These are phyloP conservation scores for Cerceris ruficornis DNA, from an alignment of 2,888 invertebrate genomes.

Conservation along the genomic window DNA sequence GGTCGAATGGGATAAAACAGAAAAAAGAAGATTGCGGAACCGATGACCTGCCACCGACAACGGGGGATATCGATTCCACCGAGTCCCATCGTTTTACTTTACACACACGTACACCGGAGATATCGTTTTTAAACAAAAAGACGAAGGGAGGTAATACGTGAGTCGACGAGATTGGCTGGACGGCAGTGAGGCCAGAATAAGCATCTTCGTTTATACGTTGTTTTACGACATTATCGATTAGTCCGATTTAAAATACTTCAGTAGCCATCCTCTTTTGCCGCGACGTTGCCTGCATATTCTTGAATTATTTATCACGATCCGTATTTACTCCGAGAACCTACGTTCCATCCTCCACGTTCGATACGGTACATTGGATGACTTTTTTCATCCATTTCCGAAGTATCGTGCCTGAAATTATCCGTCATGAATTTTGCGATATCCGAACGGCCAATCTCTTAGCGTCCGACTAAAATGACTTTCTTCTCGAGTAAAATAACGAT, in stretches of 20 bases:
- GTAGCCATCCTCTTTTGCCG: neutral
- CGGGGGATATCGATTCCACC: slow-evolving; percentile 34
- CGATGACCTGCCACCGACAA: slow-evolving; percentile 29
- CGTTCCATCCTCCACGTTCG: no score
- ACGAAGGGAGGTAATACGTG: slow-evolving; percentile 5
- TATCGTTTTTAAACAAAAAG: slow-evolving; percentile 20
- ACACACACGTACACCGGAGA: slow-evolving; percentile 18
- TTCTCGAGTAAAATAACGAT: no score
- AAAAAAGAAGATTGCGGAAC: slow-evolving; percentile 36
- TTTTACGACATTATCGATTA: neutral
- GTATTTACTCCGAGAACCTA: no score
- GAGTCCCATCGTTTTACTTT: slow-evolving; percentile 24
- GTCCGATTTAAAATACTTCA: neutral
- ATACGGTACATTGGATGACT: no score
- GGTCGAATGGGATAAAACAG: slow-evolving; percentile 25
- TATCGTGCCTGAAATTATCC: no score
- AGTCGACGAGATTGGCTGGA: slow-evolving; percentile 13
- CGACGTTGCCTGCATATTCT: no score
- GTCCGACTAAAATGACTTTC: no score
- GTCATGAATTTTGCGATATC: no score
- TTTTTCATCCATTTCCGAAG: no score
- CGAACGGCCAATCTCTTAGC: no score
- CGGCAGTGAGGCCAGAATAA: neutral
- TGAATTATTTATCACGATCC: no score
- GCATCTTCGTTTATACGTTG: slow-evolving; percentile 2